Evolutionary conservation across 2,113 vertebrate genomes (phyloP), one percentile per base, ranked within the genome.

Genomic region (Prionailurus bengalensis): DNA sequence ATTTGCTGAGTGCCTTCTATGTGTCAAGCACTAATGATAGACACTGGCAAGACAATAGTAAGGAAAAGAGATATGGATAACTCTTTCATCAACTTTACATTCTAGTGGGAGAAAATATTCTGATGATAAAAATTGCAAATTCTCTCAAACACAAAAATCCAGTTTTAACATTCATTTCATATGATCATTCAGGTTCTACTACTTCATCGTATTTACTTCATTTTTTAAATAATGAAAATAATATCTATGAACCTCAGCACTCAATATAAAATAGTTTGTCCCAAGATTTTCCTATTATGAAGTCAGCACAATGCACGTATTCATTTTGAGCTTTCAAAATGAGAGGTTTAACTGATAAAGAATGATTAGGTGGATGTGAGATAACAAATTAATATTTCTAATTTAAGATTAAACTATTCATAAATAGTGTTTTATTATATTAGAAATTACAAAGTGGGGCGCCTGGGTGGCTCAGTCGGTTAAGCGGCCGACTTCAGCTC

Each of bases 141-240:
- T 45, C 9, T 78, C 89, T 89, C 12, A 42, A 91, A 84, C 9
- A 55, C 7, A 95, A 88, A 95, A 91, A 78, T 84, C 3, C 0
- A 48, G 51, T 93, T 91, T 83, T 85, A 81, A 78, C 3, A 78
- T 87, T 53, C 9, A 83, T 58, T 82, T 74, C 10, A 78, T 45
- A 25, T 68, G 70, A 65, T 45, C 12, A 8, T 29, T 58, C 36
- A 33, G 55, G 12, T 42, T 82, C 21, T 42, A 74, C 23, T 48
- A 65, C 3, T 80, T 90, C 25, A 83, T 21, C 36, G 95, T 91
- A 87, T 48, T 61, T 88, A 66, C 7, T 48, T 97, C 8, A 71
- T 58, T 95, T 48, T 83, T 82, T 33, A 94, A 95, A 88, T 81
- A 96, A 55, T 31, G 6, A 88, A 88, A 88, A 55, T 36, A 51